Evolutionary conservation across 1,140 invertebrate species (phyloP), one percentile per base, ranked within the genome.

Genomic region (Periplaneta americana): DNA sequence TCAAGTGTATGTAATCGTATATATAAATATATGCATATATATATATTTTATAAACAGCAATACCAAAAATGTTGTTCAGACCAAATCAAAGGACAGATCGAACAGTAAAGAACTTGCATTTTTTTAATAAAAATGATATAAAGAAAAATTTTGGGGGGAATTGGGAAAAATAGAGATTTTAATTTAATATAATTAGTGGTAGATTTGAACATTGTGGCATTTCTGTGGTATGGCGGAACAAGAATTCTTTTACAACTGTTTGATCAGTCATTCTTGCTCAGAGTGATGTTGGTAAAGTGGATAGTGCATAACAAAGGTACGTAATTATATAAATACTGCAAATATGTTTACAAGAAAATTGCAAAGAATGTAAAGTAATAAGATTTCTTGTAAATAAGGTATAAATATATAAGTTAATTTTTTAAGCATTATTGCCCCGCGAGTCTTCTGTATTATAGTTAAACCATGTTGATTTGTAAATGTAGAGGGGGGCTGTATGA

Each of bases 31-130:
- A 36, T 78, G 37, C 37, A 78, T 78, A 34, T 31, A 36, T 78
- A 78, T 78, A 78, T 78, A 78, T 78, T 78, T 78, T 78, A 78
- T 78, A 78, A 39, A 36, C 36, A 78, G 76, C 76, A 78, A 78
- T 78, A 78, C 76, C 76, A 78, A 78, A 78, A 78, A 78, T 78
- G 34, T 78, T 35, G 34, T 78, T 78, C 76, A 78, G 35, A 78
- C 76, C n/a, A 78, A 78, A 78, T 78, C n/a, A 78, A 78, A 31
- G 34, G 34, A 78, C 34, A 35, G 48, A n/a, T n/a, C 28, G 48
- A 66, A 66, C 48, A n/a, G 48, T 66, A 66, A 9, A 66, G 48
- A 66, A 66, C 48, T n/a, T 66, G 48, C n/a, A 28, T 66, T 66
- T 66, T 28, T 0, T n/a, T n/a, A 39, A 17, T n/a, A n/a, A 66